Percentiles rank a stretch among this genome's conserved stretches.
Conservation (phyloP, 2,888 invertebrate genomes). For the Leucophenga maculata region DNA sequence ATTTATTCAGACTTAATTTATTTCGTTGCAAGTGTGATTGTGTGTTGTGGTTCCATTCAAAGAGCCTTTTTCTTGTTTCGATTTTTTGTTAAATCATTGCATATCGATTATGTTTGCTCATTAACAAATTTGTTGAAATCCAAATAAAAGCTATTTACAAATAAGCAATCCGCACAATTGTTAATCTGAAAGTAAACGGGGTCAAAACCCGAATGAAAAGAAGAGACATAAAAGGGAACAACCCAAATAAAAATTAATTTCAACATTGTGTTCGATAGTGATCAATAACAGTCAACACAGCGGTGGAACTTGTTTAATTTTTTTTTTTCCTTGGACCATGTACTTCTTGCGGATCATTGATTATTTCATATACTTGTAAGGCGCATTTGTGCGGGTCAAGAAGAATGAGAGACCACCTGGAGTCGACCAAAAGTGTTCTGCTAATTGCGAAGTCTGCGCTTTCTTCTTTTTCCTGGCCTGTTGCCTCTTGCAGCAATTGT, state of each 20-base stretch:
- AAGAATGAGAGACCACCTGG: not conserved
- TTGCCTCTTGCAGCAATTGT: not conserved
- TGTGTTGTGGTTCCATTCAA: too few relatives aligned
- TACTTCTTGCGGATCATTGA: slow-evolving; percentile 15
- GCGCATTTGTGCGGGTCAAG: not conserved
- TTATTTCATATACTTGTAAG: not conserved
- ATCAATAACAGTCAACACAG: slow-evolving; percentile 65
- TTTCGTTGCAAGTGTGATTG: too few relatives aligned
- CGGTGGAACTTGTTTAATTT: slow-evolving; percentile 24
- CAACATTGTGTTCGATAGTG: slow-evolving; percentile 55
- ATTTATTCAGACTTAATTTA: too few relatives aligned
- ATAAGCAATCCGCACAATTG: slow-evolving; percentile 27
- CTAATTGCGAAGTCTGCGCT: slow-evolving; percentile 25
- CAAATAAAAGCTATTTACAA: slow-evolving; percentile 54
- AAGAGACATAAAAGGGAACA: slow-evolving; percentile 20
- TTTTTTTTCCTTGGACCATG: slow-evolving; percentile 5
- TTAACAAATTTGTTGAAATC: slow-evolving; percentile 45
- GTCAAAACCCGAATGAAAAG: slow-evolving; percentile 34
- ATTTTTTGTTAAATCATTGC: not conserved
- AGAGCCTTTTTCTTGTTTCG: not conserved
- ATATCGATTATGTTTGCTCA: slow-evolving; percentile 30
- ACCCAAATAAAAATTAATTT: slow-evolving; percentile 56
- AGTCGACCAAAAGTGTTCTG: not conserved
- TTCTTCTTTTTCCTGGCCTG: not conserved
- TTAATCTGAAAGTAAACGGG: slow-evolving; percentile 44